These are phyloP conservation scores for Sinocyclocheilus anshuiensis DNA, from an alignment of 2,113 vertebrate species.

Conservation along the genomic window DNA sequence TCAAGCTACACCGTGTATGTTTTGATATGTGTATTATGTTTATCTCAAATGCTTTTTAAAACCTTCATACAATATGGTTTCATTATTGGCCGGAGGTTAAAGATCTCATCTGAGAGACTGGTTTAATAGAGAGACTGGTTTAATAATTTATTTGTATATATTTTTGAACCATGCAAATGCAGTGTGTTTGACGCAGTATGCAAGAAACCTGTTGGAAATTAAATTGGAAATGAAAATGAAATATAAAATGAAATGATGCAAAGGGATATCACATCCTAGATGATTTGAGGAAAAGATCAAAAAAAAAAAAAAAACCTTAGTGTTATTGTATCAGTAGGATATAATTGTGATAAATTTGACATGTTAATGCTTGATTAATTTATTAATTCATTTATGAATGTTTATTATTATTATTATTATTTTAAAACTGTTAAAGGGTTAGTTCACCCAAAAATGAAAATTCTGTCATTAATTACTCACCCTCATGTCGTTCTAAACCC, in stretches of 20 bases:
- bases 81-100: neutral
- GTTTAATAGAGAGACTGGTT: neutral
- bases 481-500: too few species aligned
- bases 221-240: too few species aligned
- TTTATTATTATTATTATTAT: too few species aligned
- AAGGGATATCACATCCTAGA: neutral
- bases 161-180: constrained; percentile 3
- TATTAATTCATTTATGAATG: too few species aligned
- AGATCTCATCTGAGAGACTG: neutral
- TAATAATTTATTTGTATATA: neutral
- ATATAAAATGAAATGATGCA: neutral
- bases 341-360: too few species aligned
- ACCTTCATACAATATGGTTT: neutral
- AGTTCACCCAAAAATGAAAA: too few species aligned
- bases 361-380: too few species aligned
- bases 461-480: too few species aligned
- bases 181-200: neutral
- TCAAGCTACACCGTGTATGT: neutral
- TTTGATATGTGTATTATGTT: neutral
- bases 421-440: too few species aligned
- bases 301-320: too few species aligned
- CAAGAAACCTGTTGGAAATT: neutral
- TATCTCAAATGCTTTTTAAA: neutral
- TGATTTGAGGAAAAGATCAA: neutral
- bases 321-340: too few species aligned